Base-by-base conservation (phyloP, 2,797 vertebrate genomes). In the Meda fulgida region DNA sequence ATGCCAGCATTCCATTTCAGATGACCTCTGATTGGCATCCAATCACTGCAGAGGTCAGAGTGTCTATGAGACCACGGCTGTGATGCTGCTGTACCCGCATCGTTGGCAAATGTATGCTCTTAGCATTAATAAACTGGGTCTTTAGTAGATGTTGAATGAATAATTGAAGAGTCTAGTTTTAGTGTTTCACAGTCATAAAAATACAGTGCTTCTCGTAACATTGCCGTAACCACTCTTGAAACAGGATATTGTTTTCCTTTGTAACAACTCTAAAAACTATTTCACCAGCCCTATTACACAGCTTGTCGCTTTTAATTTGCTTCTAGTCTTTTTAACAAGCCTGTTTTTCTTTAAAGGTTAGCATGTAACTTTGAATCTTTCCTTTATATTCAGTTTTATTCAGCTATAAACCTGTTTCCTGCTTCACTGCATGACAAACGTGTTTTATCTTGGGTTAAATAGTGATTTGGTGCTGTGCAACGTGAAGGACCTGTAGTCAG, bases 241-340 rank as follows among this genome's bases (percentile, higher is more conserved):
- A 48, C 16, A 29, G 31, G 31, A 76, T 81, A 67, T 70, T 85
- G 77, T 67, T 71, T 60, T 83, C 38, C 34, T 48, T 81, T 63
- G 55, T 60, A 75, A 76, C 69, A 40, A 34, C 38, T 60, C 29
- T 77, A 63, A 81, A 78, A 51, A 82, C 71, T 53, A 21, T 73
- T 80, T 65, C 83, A 67, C 55, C 40, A 69, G 34, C 53, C 26
- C 67, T 67, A 34, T 66, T 69, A 81, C 67, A 73, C 70, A 85
- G 80, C 80, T 78, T 78, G 71, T 84, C 78, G 40, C 29, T 63
- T 89, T 85, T 84, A 81, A 77, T 84, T 78, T 58, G 14, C 34
- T 79, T 48, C 29, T 34, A 26, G 76, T 48, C 10, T 19, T 71
- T 86, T 83, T 83, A 48, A 84, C 77, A 85, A 81, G 70, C 72